A percentile compares a stretch with the other conserved stretches of the same genome.
Conservation (phyloP, 2,113 vertebrate genomes). For the Callipepla squamata region DNA sequence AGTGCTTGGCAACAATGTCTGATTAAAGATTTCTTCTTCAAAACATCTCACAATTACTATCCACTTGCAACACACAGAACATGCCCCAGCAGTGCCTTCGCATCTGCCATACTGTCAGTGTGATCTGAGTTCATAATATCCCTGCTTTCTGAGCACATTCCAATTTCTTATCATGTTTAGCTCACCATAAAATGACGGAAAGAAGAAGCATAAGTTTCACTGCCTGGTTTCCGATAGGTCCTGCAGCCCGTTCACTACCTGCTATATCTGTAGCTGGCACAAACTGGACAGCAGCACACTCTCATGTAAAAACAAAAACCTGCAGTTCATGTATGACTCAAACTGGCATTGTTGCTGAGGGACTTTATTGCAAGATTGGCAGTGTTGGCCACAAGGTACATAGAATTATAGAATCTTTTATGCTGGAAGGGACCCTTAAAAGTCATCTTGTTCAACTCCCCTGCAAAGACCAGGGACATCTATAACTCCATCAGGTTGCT, state of each 20-base stretch:
- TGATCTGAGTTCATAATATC: background rate
- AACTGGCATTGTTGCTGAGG: background rate
- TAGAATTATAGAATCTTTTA: background rate
- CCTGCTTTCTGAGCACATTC: background rate
- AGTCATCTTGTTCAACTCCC: too few relatives aligned
- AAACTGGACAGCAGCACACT: background rate
- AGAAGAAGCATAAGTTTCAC: background rate
- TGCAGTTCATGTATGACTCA: background rate
- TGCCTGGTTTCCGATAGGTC: background rate
- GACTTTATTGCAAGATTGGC: background rate
- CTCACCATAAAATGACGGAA: background rate
- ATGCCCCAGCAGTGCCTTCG: background rate
- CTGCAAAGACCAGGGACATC: too few relatives aligned
- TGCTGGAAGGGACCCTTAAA: too few relatives aligned
- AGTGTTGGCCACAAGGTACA: background rate
- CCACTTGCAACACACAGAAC: background rate
- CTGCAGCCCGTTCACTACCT: background rate
- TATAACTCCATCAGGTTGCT: too few relatives aligned
- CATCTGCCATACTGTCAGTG: background rate
- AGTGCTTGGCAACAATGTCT: background rate
- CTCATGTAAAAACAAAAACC: background rate
- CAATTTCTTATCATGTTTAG: background rate
- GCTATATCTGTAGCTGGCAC: background rate
- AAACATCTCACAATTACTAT: background rate
- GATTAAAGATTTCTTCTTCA: conserved; percentile 21